These are phyloP conservation scores for Gryllus longicercus DNA, from an alignment of 2,888 invertebrate species.

Conservation along the genomic window DNA sequence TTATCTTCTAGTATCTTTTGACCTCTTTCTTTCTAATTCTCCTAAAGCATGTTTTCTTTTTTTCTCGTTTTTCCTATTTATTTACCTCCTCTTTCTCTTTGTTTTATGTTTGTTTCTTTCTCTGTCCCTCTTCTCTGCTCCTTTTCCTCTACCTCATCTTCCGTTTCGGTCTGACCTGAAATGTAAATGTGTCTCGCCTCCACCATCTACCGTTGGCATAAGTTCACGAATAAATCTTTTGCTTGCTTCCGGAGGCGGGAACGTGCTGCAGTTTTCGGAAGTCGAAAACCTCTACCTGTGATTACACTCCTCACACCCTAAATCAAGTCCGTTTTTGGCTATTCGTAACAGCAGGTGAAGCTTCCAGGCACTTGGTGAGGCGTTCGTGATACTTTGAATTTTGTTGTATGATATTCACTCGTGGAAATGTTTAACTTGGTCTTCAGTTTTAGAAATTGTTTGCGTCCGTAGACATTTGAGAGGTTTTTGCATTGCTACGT, in stretches of 20 bases:
- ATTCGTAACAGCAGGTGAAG: background rate
- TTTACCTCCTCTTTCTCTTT: too few relatives aligned
- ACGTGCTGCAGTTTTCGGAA: slow-evolving; percentile 8
- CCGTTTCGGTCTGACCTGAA: background rate
- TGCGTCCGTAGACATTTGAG: too few relatives aligned
- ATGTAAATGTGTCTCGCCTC: background rate
- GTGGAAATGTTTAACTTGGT: background rate
- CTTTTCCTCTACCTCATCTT: too few relatives aligned
- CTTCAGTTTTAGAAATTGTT: background rate
- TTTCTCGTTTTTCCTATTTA: too few relatives aligned
- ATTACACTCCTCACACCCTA: slow-evolving; percentile 4
- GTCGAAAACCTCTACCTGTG: slow-evolving; percentile 1
- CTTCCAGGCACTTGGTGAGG: background rate
- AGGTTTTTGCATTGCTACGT: too few relatives aligned
- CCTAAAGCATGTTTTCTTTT: too few relatives aligned
- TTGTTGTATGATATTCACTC: background rate
- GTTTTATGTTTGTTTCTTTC: too few relatives aligned
- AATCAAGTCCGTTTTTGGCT: background rate
- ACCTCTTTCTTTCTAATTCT: too few relatives aligned
- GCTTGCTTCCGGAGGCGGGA: background rate
- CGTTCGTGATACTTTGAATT: background rate
- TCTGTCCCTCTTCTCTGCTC: too few relatives aligned
- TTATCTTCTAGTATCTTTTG: too few relatives aligned
- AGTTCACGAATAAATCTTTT: slow-evolving; percentile 1
- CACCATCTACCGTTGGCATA: background rate